Evolutionary conservation across 2,888 invertebrate species (phyloP).

Genomic region (Helleia helle): DNA sequence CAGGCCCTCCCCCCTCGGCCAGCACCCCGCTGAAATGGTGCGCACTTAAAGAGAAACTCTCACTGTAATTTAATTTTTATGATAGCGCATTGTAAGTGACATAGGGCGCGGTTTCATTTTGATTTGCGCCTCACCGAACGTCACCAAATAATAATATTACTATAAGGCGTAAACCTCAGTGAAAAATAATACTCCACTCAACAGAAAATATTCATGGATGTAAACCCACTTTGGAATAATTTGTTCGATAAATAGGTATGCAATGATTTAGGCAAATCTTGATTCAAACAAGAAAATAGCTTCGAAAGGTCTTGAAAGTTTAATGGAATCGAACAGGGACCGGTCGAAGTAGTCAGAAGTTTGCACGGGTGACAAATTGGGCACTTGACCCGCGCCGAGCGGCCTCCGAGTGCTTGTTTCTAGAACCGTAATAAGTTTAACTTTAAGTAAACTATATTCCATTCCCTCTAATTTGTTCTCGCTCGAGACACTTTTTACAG

Average conservation of each 20-base stretch:
- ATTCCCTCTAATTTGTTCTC: conserved; percentile 66
- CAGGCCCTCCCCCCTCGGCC: conserved; percentile 32
- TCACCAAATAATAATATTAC: no score
- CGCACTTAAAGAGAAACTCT: conserved; percentile 66
- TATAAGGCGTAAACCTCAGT: no score
- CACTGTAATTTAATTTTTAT: conserved; percentile 71
- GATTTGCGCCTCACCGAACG: conserved; percentile 35
- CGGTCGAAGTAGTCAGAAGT: conserved; percentile 60
- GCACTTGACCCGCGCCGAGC: conserved; percentile 68
- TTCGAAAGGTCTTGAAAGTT: conserved; percentile 72
- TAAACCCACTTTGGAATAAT: conserved; percentile 1
- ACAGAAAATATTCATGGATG: no score
- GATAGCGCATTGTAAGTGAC: conserved; percentile 67
- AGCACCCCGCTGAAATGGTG: conserved; percentile 50
- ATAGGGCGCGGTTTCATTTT: conserved; percentile 49
- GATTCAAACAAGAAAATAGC: conserved; percentile 68
- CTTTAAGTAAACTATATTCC: conserved; percentile 74
- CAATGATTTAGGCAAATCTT: conserved; percentile 65
- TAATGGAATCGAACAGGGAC: conserved; percentile 71
- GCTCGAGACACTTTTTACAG: conserved; percentile 47
- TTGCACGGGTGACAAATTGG: conserved; percentile 73
- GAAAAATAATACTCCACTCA: no score
- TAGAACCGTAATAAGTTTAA: conserved; percentile 73
- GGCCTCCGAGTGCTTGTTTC: conserved; percentile 65
- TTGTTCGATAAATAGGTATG: conserved; percentile 26